Conservation (phyloP, 2,113 vertebrate species). For the Callochromis pleurospilus region DNA sequence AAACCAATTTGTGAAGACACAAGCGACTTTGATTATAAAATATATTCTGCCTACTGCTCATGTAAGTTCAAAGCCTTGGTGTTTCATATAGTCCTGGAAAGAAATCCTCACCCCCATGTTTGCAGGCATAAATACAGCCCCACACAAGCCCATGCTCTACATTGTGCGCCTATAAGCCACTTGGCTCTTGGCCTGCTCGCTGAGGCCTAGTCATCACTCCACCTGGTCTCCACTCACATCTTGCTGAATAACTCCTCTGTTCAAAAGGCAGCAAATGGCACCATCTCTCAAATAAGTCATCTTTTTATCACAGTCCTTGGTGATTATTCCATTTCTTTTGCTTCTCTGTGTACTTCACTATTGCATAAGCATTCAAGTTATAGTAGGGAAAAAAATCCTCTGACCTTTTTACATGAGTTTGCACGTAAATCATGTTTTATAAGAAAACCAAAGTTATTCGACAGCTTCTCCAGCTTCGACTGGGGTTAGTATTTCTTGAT, state of each 20-base stretch:
- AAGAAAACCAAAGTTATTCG: not conserved
- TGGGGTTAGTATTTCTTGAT: not conserved
- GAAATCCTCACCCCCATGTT: not conserved
- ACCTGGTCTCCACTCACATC: constrained; percentile 37
- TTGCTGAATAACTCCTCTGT: constrained; percentile 19
- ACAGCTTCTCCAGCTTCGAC: not conserved
- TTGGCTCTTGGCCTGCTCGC: constrained; percentile 23
- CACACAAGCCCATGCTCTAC: not conserved
- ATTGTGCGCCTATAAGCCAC: constrained; percentile 17
- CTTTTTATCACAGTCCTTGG: not conserved
- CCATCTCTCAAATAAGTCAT: not conserved
- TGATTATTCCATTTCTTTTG: not conserved
- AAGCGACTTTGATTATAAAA: constrained; percentile 28
- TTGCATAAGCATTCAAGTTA: not conserved
- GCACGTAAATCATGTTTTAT: not conserved
- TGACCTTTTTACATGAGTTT: not conserved
- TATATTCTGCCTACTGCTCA: not conserved
- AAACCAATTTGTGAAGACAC: constrained; percentile 21
- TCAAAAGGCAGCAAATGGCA: constrained; percentile 33
- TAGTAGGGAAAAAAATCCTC: not conserved
- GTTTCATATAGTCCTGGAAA: not conserved
- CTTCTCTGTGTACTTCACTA: not conserved
- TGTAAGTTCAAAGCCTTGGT: not conserved
- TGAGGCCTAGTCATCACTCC: constrained; percentile 22
- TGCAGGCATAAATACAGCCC: constrained; percentile 24